Base-by-base conservation (phyloP, 2,888 invertebrate species). In the Pseudoips prasinana region DNA sequence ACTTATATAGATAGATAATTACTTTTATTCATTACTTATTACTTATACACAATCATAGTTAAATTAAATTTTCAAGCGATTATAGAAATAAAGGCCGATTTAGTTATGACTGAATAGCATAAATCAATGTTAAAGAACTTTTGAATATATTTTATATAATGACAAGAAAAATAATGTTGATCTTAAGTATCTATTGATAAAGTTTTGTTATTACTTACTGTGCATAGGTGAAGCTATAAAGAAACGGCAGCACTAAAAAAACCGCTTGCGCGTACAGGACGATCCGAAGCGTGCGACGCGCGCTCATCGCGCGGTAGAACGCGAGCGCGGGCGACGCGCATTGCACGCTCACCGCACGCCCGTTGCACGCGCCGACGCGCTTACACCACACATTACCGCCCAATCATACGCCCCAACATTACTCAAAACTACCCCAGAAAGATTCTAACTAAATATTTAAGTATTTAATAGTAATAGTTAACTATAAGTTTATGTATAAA, bases 301-400 rank as follows among this genome's bases (percentile, higher is more conserved):
- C 81, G 82, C 70, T 83, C 87, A 87, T 86, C 72, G 81, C 86
- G 78, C 82, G 72, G 56, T 62, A 47, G 47, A 53, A 61, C 74
- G 68, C 73, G 72, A 43, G 61, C 76, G 67, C 73, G 71, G 39
- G 31, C 47, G 64, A 46, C 65, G 67, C 67, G 64, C 85, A 82
- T 81, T 67, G 77, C 79, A 71, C 73, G 69, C 69, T 77, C 79
- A 83, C 74, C 68, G 59, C 61, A 51, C 43, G 36, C 45, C 33
- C 42, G 46, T 32, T 29, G 46, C 49, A 36, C 54, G 41, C 39
- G 45, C 46, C 31, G 51, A 35, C 46, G 36, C 37, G 48, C 30
- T 39, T 39, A 38, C 30, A 33, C 25, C 41, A 42, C 39, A 25
- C 32, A 36, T 40, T 29, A 40, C 28, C 29, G 22, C 22, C 29